Base-by-base conservation (phyloP, 2,888 invertebrate species). In the Aradus depressus region DNA sequence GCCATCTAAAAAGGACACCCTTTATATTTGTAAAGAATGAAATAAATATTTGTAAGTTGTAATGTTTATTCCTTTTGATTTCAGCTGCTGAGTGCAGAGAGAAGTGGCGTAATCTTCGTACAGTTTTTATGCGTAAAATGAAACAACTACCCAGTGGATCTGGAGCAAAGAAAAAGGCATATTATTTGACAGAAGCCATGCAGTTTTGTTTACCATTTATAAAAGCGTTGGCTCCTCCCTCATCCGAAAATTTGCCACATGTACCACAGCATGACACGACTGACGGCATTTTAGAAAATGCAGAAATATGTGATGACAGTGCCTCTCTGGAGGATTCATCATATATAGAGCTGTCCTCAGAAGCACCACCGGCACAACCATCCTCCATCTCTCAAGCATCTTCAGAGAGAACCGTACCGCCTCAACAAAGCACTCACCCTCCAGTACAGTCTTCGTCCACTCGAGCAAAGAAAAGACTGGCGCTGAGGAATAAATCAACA, bases 71-170 rank as follows among this genome's bases (percentile, higher is more conserved):
- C 22, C 14, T 44, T 51, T 55, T 42, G 42, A 18, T 56, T 58
- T 39, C 50, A 53, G 52, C 43, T 16, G 22, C 26, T 26, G 54
- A 57, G 25, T 58, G 54, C 38, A 60, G 53, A 56, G 58, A 59
- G 38, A 58, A 54, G 42, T 58, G 55, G 58, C 51, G 50, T n/a
- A 58, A 59, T 48, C 41, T 57, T 19, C 28, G 49, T 10, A 44
- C 52, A 12, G 54, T 50, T 22, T 56, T 56, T 35, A 44, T 44
- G 10, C 52, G 54, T n/a, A 54, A 43, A 44, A 50, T 49, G 31
- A 56, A 54, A 54, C 43, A 43, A 34, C 44, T 23, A 6, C 22
- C 42, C 21, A 52, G 50, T 37, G 57, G 57, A 34, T 23, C 50
- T 14, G 44, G 56, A n/a, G 34, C 21, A 12, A 51, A 55, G 12